Evolutionary conservation across 1,140 invertebrate genomes (phyloP).

Genomic region (Metaphire vulgaris): DNA sequence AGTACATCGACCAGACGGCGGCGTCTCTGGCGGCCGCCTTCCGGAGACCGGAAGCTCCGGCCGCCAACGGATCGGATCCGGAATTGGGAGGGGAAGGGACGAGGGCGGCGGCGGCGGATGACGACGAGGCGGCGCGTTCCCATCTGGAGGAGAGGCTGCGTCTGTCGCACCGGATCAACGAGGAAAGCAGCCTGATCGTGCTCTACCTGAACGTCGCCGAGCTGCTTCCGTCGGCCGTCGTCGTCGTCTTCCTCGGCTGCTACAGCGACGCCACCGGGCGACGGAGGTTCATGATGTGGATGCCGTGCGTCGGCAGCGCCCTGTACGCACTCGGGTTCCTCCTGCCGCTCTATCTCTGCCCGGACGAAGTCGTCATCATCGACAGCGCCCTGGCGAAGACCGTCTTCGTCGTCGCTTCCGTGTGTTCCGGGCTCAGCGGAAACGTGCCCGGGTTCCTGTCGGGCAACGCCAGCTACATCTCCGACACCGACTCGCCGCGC

Average conservation of each 20-base stretch:
- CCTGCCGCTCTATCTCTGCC: constrained; percentile 25
- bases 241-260: constrained; percentile 29
- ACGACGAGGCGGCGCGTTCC: neutral
- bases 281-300: constrained; percentile 29
- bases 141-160: constrained; percentile 3
- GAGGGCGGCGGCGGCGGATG: neutral
- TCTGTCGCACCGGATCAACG: constrained; percentile 16
- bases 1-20: neutral
- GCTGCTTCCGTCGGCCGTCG: constrained; percentile 22
- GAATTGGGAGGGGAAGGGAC: neutral
- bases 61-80: neutral
- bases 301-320: constrained; percentile 29
- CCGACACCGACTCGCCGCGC: constrained; percentile 26
- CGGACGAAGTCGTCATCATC: constrained; percentile 27
- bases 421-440: constrained; percentile 26
- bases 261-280: constrained; percentile 28
- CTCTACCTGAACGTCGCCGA: constrained; percentile 31
- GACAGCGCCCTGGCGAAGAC: constrained; percentile 15
- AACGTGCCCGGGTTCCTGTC: constrained; percentile 27
- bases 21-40: neutral
- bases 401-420: constrained; percentile 22
- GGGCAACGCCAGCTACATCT: constrained; percentile 32
- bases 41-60: too few species aligned
- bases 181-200: constrained; percentile 29
- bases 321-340: constrained; percentile 28